Evolutionary conservation across 2,888 invertebrate species (phyloP).

Genomic region (Aspidiotus destructor): DNA sequence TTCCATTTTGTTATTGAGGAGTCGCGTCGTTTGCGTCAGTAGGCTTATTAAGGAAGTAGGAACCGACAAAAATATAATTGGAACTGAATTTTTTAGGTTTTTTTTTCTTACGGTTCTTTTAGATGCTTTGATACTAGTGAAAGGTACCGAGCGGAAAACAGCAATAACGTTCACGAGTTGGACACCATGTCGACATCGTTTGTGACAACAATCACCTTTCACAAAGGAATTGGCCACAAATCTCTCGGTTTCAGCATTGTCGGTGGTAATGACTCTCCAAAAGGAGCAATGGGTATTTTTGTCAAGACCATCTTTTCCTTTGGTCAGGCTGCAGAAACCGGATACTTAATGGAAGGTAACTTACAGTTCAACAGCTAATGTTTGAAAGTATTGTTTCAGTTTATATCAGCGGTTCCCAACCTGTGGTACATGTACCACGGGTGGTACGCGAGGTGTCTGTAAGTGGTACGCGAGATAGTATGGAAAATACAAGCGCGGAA

Average conservation of each 20-base stretch:
- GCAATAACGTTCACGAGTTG: slow-evolving; percentile 11
- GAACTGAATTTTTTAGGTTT: background rate
- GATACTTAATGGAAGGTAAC: slow-evolving; percentile 49
- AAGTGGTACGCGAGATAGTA: too few species aligned
- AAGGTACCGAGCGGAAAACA: slow-evolving; percentile 11
- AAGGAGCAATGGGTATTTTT: slow-evolving; percentile 54
- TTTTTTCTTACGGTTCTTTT: background rate
- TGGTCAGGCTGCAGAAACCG: slow-evolving; percentile 52
- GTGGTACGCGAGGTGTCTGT: background rate
- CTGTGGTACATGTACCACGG: too few species aligned
- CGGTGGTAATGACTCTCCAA: slow-evolving; percentile 52
- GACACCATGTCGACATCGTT: slow-evolving; percentile 12
- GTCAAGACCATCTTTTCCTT: slow-evolving; percentile 52
- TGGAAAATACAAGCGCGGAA: too few species aligned
- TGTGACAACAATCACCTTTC: slow-evolving; percentile 39
- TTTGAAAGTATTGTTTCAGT: too few species aligned
- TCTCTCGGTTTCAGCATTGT: slow-evolving; percentile 56
- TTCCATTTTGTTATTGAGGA: too few species aligned
- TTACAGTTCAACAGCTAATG: background rate
- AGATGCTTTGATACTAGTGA: slow-evolving; percentile 1
- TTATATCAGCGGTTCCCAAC: too few species aligned
- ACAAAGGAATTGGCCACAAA: slow-evolving; percentile 51
- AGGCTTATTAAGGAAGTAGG: too few species aligned
- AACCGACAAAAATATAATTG: too few species aligned
- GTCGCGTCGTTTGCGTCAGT: too few species aligned